Conservation (phyloP, 1,140 invertebrate genomes). For the Palaemon carinicauda region DNA sequence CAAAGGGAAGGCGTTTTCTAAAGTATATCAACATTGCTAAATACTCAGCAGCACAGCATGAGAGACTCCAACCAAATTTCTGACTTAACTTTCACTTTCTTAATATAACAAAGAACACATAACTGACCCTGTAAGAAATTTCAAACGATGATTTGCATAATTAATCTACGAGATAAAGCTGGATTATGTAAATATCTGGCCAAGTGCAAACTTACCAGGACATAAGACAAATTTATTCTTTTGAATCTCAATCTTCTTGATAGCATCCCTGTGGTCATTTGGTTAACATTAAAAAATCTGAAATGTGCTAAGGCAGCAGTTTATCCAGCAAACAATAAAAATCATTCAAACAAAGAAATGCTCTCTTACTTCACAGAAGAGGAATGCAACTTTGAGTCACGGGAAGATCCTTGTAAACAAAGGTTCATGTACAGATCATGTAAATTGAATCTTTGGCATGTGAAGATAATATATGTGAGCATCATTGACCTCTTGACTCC, state of each 20-base stretch:
- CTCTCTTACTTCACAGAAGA: slow-evolving; percentile 39
- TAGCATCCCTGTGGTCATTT: background rate
- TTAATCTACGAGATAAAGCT: no score
- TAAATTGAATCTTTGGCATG: slow-evolving; percentile 54
- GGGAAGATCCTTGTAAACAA: slow-evolving; percentile 23
- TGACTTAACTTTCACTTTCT: no score
- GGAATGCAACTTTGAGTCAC: slow-evolving; percentile 39
- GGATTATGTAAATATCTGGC: no score
- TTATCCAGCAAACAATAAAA: slow-evolving; percentile 24
- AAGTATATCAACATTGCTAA: no score
- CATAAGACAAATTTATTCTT: background rate
- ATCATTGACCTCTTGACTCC: slow-evolving; percentile 32
- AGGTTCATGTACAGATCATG: slow-evolving; percentile 49
- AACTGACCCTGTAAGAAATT: no score
- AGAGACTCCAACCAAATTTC: no score
- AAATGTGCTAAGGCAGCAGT: slow-evolving; percentile 40
- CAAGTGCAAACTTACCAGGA: no score
- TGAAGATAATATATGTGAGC: slow-evolving; percentile 53
- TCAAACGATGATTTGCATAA: no score
- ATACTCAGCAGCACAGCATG: no score
- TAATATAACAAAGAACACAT: no score
- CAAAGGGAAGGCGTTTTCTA: no score
- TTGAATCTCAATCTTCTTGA: background rate
- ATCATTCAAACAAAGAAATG: slow-evolving; percentile 29
- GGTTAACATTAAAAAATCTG: no score